phyloP scores from a whole-genome alignment of 35 echinoderm and acorn worm genomes.

The Holothuria glaberrima region DNA sequence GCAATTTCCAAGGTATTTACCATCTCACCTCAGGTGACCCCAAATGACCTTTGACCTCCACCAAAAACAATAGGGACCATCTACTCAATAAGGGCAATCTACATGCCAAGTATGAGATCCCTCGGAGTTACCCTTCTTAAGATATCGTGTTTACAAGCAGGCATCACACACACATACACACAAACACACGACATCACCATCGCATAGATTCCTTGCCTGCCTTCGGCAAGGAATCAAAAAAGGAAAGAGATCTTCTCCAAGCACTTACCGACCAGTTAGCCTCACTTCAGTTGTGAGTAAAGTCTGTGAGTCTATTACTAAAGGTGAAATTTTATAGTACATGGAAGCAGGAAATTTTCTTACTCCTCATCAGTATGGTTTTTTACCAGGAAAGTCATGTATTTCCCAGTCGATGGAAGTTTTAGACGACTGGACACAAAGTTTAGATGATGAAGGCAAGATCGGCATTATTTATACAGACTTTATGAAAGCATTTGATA shows the following conservation, averaged over 20 bases:
- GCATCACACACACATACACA: background rate
- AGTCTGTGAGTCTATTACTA: background rate
- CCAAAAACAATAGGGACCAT: background rate
- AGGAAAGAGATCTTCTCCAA: background rate
- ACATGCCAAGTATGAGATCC: background rate
- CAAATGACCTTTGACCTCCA: background rate
- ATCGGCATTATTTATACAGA: slow-evolving; percentile 21
- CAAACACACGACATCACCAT: background rate
- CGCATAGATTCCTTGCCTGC: background rate
- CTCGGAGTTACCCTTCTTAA: background rate
- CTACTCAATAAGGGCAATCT: background rate
- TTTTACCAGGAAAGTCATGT: slow-evolving; percentile 30
- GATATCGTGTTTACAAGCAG: background rate
- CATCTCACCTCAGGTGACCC: background rate
- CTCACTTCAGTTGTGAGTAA: background rate
- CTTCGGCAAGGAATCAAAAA: background rate
- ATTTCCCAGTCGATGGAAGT: background rate
- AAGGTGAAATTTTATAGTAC: background rate
- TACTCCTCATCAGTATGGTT: background rate
- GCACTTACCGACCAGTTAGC: slow-evolving; percentile 1
- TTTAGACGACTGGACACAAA: background rate
- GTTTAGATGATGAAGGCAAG: background rate
- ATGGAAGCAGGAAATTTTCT: background rate
- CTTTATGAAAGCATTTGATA: slow-evolving; percentile 65
- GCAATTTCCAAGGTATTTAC: no score